Percentiles rank a stretch among this genome's conserved stretches.
Conservation (phyloP, 2,797 vertebrate genomes). For the Arnoldichthys spilopterus region DNA sequence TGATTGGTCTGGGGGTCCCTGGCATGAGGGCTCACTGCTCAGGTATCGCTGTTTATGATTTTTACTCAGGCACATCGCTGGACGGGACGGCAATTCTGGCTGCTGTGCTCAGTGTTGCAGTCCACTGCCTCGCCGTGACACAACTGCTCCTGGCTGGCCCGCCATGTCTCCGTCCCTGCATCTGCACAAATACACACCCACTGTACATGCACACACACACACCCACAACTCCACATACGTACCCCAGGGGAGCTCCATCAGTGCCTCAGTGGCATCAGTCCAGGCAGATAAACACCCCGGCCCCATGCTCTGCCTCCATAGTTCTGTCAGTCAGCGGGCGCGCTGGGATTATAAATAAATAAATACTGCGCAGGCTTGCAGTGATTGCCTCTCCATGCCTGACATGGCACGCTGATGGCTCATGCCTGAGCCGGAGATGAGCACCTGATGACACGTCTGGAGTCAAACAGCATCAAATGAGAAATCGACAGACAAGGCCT, state of each 20-base stretch:
- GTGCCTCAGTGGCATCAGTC: slow-evolving; percentile 37
- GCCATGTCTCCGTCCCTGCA: slow-evolving; percentile 58
- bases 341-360: slow-evolving; percentile 74
- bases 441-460: slow-evolving; percentile 75
- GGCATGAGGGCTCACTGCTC: slow-evolving; percentile 60
- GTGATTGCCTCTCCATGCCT: slow-evolving; percentile 81
- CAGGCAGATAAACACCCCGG: slow-evolving; percentile 62
- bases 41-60: slow-evolving; percentile 72
- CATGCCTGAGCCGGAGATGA: slow-evolving; percentile 71
- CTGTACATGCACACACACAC: slow-evolving; percentile 34
- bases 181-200: slow-evolving; percentile 37
- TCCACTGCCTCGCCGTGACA: slow-evolving; percentile 66
- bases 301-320: slow-evolving; percentile 65
- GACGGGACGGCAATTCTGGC: slow-evolving; percentile 60
- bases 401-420: slow-evolving; percentile 78
- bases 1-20: slow-evolving; percentile 68
- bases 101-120: slow-evolving; percentile 70
- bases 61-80: slow-evolving; percentile 60
- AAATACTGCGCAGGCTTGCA: slow-evolving; percentile 53
- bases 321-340: slow-evolving; percentile 71
- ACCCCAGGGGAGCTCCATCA: slow-evolving; percentile 61
- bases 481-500: slow-evolving; percentile 70
- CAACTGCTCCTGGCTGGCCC: slow-evolving; percentile 62
- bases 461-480: slow-evolving; percentile 76
- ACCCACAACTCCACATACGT: slow-evolving; percentile 6